phyloP scores from a whole-genome alignment of 2,797 vertebrate species.

The Gallirallus australis region DNA sequence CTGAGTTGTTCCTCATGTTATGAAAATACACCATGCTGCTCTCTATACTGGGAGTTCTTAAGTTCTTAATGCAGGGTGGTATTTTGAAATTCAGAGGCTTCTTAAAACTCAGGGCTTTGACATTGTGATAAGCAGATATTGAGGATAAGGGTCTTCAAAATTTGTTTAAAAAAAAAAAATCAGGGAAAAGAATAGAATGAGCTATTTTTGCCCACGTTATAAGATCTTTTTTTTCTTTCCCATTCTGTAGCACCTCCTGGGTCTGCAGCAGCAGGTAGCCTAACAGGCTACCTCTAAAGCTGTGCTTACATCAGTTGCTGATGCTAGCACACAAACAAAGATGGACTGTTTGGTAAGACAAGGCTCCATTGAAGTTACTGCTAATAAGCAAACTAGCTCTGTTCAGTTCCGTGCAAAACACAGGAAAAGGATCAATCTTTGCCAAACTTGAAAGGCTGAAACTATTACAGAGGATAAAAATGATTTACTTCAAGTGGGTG shows the following conservation, averaged over 20 bases:
- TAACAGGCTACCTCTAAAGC: conserved; percentile 34
- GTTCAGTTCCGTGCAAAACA: conserved; percentile 45
- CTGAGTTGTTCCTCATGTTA: neutral
- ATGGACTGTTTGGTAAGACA: conserved; percentile 69
- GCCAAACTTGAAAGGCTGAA: conserved; percentile 55
- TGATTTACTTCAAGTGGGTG: neutral
- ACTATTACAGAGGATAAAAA: conserved; percentile 19
- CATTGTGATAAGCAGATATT: neutral
- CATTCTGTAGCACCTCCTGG: neutral
- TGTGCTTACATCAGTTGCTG: neutral
- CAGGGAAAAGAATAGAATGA: neutral
- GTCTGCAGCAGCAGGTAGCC: conserved; percentile 53
- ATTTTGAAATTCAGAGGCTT: neutral
- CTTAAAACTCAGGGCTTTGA: neutral
- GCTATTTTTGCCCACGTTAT: neutral
- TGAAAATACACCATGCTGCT: neutral
- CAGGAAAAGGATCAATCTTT: conserved; percentile 37
- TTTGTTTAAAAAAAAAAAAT: neutral
- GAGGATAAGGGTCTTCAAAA: neutral
- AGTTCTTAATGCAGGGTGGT: neutral
- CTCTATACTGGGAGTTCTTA: neutral
- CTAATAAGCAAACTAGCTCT: conserved; percentile 48
- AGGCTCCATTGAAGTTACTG: conserved; percentile 62
- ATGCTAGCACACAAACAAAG: conserved; percentile 33
- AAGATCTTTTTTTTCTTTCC: neutral